These are phyloP conservation scores for Symphodus melops DNA, from an alignment of 2,113 vertebrate species.

Conservation along the genomic window DNA sequence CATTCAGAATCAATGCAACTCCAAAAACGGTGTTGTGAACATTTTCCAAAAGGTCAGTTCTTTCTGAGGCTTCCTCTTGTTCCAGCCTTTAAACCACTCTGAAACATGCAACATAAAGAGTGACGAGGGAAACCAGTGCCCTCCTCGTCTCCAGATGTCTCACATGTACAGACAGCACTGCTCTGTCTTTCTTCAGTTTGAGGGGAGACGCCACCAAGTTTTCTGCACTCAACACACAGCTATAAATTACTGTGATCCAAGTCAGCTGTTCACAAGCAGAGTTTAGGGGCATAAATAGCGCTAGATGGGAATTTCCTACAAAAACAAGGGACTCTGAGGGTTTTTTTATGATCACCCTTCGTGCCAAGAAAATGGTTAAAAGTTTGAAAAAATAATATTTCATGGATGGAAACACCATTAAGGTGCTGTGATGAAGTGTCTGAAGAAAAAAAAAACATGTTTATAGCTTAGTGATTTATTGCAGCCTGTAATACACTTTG, in stretches of 20 bases:
- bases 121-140: background rate
- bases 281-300: background rate
- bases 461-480: too few species aligned
- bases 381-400: too few species aligned
- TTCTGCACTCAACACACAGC: background rate
- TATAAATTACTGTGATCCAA: too few species aligned
- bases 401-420: too few species aligned
- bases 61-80: background rate
- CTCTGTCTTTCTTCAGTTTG: slow-evolving; percentile 15
- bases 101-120: background rate
- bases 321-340: too few species aligned
- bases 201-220: background rate
- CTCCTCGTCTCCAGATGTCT: slow-evolving; percentile 9
- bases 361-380: too few species aligned
- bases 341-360: too few species aligned
- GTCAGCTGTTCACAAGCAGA: background rate
- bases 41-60: too few species aligned
- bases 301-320: background rate
- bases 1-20: background rate
- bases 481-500: too few species aligned
- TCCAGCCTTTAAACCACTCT: background rate
- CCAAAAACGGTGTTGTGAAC: background rate
- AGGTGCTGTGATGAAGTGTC: too few species aligned
- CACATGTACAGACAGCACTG: slow-evolving; percentile 39
- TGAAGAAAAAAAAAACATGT: too few species aligned